Base-by-base conservation (phyloP, 2,888 invertebrate species). In the Adelognathus sp. region DNA sequence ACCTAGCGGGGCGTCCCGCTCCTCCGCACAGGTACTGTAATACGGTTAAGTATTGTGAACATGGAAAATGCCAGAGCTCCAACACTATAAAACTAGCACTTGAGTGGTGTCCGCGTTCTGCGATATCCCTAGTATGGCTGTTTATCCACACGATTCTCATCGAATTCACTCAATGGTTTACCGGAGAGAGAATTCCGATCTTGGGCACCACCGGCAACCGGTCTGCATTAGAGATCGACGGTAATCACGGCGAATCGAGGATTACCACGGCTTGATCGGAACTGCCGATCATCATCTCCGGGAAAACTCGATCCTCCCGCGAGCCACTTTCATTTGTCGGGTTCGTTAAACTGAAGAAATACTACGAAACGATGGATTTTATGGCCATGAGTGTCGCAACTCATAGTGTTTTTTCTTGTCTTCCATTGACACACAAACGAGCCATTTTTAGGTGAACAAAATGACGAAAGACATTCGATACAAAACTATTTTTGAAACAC, bases 1-100 rank as follows among this genome's bases (percentile, higher is more conserved):
- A 74, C 78, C 78, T 74, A 78, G 78, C 78, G 70, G 78, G 78
- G 74, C 74, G 66, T 78, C 78, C 16, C 58, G 71, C 21, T 74
- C 60, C n/a, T n/a, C 44, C 29, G 60, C 71, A 41, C 54, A 60
- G 74, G 58, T 58, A 41, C 41, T 29, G 58, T 78, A 69, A 78
- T 78, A 78, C 74, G 70, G 78, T 74, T 70, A 73, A 66, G 52
- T 70, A 50, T 74, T 74, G 54, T 58, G 69, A 78, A 78, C 64
- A 74, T 78, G 64, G 74, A 16, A 74, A 78, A 74, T 64, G 50
- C 64, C 60, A 60, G 60, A 31, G 54, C 46, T 56, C 50, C 63
- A 5, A 31, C 64, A 78, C 73, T 78, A 78, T 78, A 69, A 78
- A 67, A 56, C 54, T 77, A 36, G 67, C 56, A 73, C 63, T 73